These are phyloP conservation scores for Psittacara wagleri DNA, from an alignment of 2,113 vertebrate species.

Conservation along the genomic window DNA sequence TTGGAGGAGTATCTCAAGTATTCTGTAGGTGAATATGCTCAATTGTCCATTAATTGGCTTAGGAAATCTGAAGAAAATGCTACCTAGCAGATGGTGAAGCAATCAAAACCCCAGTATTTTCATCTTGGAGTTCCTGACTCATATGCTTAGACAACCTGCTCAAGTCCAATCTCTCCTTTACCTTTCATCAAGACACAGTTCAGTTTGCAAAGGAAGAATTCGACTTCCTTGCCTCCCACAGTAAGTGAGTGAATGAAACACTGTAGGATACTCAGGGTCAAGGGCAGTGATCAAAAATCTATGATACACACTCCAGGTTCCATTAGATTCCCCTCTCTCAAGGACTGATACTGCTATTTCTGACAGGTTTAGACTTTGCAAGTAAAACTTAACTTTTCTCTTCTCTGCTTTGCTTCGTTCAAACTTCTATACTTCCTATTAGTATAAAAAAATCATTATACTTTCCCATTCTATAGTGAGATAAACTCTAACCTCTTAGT, in stretches of 20 bases:
- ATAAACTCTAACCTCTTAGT: not conserved
- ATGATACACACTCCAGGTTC: not conserved
- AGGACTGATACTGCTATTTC: not conserved
- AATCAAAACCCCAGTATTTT: not conserved
- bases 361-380: not conserved
- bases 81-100: not conserved
- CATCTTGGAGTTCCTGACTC: not conserved
- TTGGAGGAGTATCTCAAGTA: not conserved
- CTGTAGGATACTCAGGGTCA: not conserved
- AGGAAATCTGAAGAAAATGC: not conserved
- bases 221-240: not conserved
- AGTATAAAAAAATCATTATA: not conserved
- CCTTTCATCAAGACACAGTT: not conserved
- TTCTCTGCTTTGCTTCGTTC: not conserved
- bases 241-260: not conserved
- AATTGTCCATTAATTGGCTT: not conserved
- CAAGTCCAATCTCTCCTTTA: not conserved
- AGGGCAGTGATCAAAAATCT: not conserved
- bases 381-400: not conserved
- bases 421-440: not conserved
- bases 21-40: not conserved
- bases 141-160: not conserved
- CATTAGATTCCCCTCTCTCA: not conserved
- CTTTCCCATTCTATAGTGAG: not conserved
- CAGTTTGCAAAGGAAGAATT: not conserved